Evolutionary conservation across 2,113 vertebrate species (phyloP).

Genomic region (Tamias sibiricus): DNA sequence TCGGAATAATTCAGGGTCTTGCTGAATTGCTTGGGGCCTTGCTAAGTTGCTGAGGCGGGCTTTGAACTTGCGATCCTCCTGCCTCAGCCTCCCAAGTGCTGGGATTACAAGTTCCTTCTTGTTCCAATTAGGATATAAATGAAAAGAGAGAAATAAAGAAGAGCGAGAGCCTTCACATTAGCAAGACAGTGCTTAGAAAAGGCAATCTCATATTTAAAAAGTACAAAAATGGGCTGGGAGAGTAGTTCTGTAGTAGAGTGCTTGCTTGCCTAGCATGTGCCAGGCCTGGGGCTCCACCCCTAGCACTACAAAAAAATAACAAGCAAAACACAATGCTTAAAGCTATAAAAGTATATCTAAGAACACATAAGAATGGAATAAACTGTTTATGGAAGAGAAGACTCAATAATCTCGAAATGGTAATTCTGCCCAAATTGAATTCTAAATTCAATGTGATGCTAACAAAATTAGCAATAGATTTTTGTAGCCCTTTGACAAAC

Average conservation of each 20-base stretch:
- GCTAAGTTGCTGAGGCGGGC: no score
- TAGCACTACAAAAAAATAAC: not conserved
- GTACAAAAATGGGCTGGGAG: not conserved
- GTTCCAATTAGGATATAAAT: not conserved
- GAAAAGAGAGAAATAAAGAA: not conserved
- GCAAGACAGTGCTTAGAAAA: slow-evolving; percentile 14
- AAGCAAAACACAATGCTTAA: not conserved
- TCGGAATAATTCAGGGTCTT: no score
- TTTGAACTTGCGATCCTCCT: no score
- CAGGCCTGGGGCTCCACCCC: not conserved
- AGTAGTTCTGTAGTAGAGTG: not conserved
- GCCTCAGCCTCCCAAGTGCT: no score
- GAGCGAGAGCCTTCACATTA: not conserved
- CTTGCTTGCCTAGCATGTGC: no score
- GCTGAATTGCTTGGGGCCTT: no score
- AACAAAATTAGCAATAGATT: not conserved
- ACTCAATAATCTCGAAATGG: not conserved
- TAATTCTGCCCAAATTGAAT: not conserved
- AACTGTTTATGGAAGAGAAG: not conserved
- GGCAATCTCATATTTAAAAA: not conserved
- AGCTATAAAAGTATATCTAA: not conserved
- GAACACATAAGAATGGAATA: not conserved
- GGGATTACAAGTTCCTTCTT: no score
- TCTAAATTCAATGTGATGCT: slow-evolving; percentile 20
- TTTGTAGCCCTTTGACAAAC: not conserved